Conservation (phyloP, 2,113 vertebrate species). For the Halcyon senegalensis region DNA sequence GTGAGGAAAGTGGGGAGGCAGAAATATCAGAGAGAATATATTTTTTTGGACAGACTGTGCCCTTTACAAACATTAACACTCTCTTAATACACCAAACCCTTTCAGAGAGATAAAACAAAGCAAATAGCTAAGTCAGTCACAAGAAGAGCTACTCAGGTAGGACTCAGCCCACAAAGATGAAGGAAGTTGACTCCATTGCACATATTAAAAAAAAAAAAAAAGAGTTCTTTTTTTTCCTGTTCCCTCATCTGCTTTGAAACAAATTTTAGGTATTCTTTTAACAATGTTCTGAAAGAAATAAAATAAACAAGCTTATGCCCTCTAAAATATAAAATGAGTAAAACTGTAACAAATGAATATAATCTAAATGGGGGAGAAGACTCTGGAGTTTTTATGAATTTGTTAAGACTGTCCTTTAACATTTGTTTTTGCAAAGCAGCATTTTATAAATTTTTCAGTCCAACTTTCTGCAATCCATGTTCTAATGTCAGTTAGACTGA, state of each 20-base stretch:
- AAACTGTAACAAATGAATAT: background rate
- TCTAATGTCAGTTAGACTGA: background rate
- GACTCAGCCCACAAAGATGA: background rate
- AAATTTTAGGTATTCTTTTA: background rate
- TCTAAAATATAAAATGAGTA: background rate
- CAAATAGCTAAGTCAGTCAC: background rate
- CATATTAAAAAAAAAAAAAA: background rate
- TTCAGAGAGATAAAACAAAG: background rate
- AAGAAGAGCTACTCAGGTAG: background rate
- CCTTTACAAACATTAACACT: background rate
- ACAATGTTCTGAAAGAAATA: background rate
- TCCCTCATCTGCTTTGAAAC: background rate
- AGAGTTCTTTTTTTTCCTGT: background rate
- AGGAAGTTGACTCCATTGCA: background rate
- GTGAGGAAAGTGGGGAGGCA: background rate
- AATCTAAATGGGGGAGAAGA: background rate
- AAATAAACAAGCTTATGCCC: background rate
- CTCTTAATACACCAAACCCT: background rate
- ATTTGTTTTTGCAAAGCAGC: background rate
- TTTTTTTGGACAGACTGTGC: background rate
- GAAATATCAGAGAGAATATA: background rate
- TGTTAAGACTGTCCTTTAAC: background rate
- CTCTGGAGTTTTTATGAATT: fast-evolving
- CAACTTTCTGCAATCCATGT: background rate
- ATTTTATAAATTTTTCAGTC: background rate